Conservation (phyloP, 64 coral and sea anemone species). For the Stylophora pistillata region DNA sequence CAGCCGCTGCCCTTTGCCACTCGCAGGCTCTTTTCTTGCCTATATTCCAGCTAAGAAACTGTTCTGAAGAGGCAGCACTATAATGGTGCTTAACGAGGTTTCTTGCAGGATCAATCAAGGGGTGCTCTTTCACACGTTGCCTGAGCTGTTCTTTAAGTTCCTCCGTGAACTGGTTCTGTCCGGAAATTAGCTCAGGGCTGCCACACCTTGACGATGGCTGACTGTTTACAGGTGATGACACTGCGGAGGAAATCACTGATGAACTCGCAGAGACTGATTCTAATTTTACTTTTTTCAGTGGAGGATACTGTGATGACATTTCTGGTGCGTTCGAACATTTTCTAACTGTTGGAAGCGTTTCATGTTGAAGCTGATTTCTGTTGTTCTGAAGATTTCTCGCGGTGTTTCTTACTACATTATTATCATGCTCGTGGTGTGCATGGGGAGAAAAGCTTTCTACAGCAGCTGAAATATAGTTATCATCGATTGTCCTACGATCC, state of each 20-base stretch:
- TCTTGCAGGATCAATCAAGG: conserved; percentile 65
- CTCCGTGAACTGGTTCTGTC: background rate
- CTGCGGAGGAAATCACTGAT: conserved; percentile 32
- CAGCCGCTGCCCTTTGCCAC: conserved; percentile 80
- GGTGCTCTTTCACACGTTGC: conserved; percentile 46
- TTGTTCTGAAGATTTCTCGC: background rate
- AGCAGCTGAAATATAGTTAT: background rate
- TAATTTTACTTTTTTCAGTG: conserved; percentile 58
- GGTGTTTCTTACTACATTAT: too few species aligned
- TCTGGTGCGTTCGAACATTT: background rate
- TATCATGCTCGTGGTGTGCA: background rate
- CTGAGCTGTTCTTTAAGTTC: conserved; percentile 47
- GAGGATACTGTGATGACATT: background rate
- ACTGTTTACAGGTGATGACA: conserved; percentile 56
- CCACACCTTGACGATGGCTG: conserved; percentile 52
- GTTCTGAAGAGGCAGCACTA: conserved; percentile 53
- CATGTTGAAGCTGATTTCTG: background rate
- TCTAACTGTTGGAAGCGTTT: background rate
- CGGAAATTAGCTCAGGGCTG: conserved; percentile 56
- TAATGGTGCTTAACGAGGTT: conserved; percentile 51
- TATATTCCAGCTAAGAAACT: conserved; percentile 77
- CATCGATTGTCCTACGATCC: conserved; percentile 86
- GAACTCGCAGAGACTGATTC: conserved; percentile 50
- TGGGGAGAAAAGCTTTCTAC: conserved; percentile 3
- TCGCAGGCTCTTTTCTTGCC: conserved; percentile 90